Evolutionary conservation across 2,888 invertebrate species (phyloP).

Genomic region (Tanypteryx hageni): DNA sequence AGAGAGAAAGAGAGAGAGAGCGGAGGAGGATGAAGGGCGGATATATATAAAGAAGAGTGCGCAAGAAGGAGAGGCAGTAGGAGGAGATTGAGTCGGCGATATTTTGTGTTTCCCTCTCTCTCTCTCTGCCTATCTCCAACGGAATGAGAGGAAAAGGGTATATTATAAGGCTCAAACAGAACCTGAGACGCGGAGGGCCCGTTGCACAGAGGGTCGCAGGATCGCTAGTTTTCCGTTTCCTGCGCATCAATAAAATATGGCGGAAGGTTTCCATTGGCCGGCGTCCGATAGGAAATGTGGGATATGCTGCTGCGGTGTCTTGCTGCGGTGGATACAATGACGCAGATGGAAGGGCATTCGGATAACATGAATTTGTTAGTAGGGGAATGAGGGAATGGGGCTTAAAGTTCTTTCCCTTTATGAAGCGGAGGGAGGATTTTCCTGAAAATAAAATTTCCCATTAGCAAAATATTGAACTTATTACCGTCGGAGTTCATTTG

Average conservation of each 20-base stretch:
- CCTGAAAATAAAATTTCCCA: too few species aligned
- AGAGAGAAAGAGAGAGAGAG: background rate
- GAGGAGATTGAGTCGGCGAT: background rate
- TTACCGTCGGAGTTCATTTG: too few species aligned
- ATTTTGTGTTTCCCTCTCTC: background rate
- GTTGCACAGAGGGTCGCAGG: background rate
- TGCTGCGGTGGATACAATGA: background rate
- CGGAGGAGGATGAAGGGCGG: background rate
- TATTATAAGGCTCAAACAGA: background rate
- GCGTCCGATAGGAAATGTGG: background rate
- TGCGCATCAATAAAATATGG: slow-evolving; percentile 2
- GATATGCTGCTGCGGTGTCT: background rate
- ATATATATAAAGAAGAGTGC: too few species aligned
- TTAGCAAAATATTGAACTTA: too few species aligned
- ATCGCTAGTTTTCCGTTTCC: background rate
- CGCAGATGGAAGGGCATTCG: slow-evolving; percentile 18
- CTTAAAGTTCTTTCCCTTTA: background rate
- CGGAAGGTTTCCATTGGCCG: background rate
- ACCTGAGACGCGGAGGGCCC: background rate
- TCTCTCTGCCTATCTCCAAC: background rate
- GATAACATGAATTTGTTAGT: background rate
- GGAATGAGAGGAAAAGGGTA: background rate
- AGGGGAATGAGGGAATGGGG: background rate
- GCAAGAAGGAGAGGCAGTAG: background rate
- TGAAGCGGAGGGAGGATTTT: slow-evolving; percentile 15